phyloP scores from a whole-genome alignment of 2,797 vertebrate genomes.

The Mus spretus region DNA sequence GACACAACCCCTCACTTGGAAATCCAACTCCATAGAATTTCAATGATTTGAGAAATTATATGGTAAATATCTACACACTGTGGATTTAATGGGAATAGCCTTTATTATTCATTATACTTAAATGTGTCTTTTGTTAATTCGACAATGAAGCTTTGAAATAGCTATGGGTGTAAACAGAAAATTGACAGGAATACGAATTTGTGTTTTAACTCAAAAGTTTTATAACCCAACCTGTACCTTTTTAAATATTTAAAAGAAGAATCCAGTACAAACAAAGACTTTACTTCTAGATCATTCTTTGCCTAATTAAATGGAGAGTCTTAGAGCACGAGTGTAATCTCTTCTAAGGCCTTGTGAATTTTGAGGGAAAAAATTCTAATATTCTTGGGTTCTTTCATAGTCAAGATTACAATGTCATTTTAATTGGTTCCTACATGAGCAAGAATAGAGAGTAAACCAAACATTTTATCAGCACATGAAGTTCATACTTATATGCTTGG shows the following conservation, averaged over 20 bases:
- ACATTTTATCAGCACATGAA: neutral
- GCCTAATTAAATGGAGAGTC: neutral
- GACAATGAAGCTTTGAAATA: constrained; percentile 10
- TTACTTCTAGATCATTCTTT: neutral
- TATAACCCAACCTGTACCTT: neutral
- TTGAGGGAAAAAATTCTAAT: neutral
- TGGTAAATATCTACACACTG: neutral
- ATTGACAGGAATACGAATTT: neutral
- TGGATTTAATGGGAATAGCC: neutral
- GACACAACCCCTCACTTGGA: neutral
- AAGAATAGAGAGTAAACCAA: neutral
- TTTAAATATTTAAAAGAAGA: neutral
- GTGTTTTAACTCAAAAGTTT: constrained; percentile 24
- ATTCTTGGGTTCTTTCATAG: neutral
- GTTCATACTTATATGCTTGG: neutral
- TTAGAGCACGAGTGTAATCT: neutral
- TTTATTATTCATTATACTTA: constrained; percentile 6
- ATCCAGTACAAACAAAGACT: neutral
- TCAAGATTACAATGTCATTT: neutral
- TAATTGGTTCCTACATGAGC: neutral
- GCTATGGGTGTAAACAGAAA: neutral
- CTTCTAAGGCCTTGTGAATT: neutral
- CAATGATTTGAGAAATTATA: neutral
- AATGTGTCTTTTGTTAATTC: neutral
- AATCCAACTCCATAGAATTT: neutral